Evolutionary conservation across 2,113 vertebrate genomes (phyloP), one percentile per base, ranked within the genome.

Genomic region (Pygoscelis antarcticus): DNA sequence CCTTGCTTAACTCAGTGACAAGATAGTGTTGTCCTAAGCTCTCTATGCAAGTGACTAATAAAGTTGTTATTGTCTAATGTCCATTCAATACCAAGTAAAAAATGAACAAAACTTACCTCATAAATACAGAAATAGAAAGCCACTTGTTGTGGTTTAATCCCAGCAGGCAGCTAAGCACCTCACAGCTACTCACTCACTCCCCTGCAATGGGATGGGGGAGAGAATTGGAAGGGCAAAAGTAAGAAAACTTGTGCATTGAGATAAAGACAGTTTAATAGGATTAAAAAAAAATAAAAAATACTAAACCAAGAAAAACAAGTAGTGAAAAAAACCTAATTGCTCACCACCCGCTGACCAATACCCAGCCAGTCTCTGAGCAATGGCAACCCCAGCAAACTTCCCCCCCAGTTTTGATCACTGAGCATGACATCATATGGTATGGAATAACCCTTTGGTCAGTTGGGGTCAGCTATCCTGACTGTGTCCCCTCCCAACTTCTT

Each of bases 281-380:
- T 44, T 9, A 34, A 40, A 14, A 47, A 46, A 44, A 34, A 55
- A 27, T 38, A 38, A 42, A 42, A 42, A 6, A 42, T 40, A 40
- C 5, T 20, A 66, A 51, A 6, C 13, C 25, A 60, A 51, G 11
- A 66, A 22, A 74, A 52, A 49, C 8, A 81, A 74, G 7, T 46
- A 3, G 32, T 38, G 22, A 10, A 88, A 69, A 66, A 57, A 27
- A 10, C 1, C 1, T 19, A 54, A 2, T 34, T 54, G 5, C 29
- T 83, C 10, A 61, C 46, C 11, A 21, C 8, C 47, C 54, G 18
- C 19, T 34, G 38, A 16, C 16, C 0, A 0, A 54, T 38, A 13
- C 16, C 8, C 40, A 64, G 16, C 12, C 20, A 55, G 20, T n/a
- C 16, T 12, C 68, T 57, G 25, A 57, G 16, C 16, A 72, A 49